A percentile compares a stretch with the other conserved stretches of the same genome.
Evolutionary conservation across 2,113 vertebrate genomes (phyloP).

Genomic region (Festucalex cinctus): DNA sequence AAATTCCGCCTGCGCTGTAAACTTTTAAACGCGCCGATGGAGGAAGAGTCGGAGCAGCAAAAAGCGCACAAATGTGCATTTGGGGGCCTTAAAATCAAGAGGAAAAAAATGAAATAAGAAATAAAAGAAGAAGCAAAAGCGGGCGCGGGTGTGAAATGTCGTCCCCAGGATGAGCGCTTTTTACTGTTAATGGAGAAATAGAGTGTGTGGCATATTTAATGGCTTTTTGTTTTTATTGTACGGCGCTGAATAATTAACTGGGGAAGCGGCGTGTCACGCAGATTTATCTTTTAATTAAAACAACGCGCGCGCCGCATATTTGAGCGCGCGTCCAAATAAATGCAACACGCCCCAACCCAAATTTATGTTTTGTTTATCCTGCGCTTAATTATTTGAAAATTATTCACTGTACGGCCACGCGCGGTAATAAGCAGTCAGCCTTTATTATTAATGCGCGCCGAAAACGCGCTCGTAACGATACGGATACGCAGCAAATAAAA

Average conservation of each 20-base stretch:
- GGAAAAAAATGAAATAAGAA: constrained; percentile 28
- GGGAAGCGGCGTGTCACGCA: constrained; percentile 98
- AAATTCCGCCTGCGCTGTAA: not conserved
- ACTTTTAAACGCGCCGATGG: not conserved
- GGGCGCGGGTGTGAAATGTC: constrained; percentile 87
- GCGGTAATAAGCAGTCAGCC: constrained; percentile 90
- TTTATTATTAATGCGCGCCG: constrained; percentile 77
- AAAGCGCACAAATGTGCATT: constrained; percentile 3
- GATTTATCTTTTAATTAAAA: constrained; percentile 99
- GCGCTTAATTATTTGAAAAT: constrained; percentile 99
- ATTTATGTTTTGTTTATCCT: constrained; percentile 99
- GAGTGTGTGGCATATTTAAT: constrained; percentile 99
- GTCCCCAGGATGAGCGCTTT: constrained; percentile 93
- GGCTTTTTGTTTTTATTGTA: constrained; percentile 99
- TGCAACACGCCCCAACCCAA: constrained; percentile 86
- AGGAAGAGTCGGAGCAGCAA: constrained; percentile 1
- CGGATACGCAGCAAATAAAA: constrained; percentile 23
- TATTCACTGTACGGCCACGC: constrained; percentile 91
- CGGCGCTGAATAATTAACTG: constrained; percentile 99
- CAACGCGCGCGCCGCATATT: constrained; percentile 99
- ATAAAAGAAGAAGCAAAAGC: constrained; percentile 31
- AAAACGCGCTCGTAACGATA: constrained; percentile 54
- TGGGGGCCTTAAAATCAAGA: constrained; percentile 5
- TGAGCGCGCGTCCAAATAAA: constrained; percentile 99
- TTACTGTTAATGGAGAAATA: constrained; percentile 99